phyloP scores from a whole-genome alignment of 2,113 vertebrate species.

The Isurus oxyrinchus region DNA sequence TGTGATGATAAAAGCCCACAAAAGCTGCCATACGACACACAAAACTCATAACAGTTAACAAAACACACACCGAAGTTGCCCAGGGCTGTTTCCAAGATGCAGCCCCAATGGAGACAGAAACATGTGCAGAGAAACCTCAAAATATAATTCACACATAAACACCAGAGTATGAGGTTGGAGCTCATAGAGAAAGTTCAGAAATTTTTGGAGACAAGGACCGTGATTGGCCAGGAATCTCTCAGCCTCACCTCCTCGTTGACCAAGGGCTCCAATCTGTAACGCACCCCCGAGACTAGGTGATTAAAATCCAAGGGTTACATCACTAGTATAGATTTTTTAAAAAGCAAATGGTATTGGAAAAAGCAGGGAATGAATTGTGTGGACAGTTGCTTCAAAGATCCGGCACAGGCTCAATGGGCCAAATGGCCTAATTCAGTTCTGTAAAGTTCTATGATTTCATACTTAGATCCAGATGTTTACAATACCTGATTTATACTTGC shows the following conservation, averaged over 20 bases:
- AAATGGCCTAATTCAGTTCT: neutral
- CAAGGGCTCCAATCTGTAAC: neutral
- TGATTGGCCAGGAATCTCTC: neutral
- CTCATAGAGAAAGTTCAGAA: no score
- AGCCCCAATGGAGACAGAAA: neutral
- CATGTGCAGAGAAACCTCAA: neutral
- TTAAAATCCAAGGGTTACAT: neutral
- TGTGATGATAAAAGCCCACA: neutral
- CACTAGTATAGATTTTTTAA: neutral
- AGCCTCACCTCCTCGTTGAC: neutral
- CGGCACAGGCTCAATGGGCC: neutral
- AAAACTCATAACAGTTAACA: neutral
- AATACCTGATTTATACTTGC: neutral
- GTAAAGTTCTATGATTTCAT: neutral
- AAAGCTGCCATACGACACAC: neutral
- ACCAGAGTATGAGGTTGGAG: neutral
- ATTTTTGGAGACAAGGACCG: no score
- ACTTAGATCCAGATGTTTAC: neutral
- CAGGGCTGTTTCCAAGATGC: neutral
- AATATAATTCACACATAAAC: neutral
- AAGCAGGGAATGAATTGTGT: neutral
- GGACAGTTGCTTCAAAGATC: neutral
- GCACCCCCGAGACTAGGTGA: neutral
- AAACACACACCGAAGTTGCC: neutral
- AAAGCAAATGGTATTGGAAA: neutral